Base-by-base conservation (phyloP, 2,797 vertebrate species). In the Myotis myotis region DNA sequence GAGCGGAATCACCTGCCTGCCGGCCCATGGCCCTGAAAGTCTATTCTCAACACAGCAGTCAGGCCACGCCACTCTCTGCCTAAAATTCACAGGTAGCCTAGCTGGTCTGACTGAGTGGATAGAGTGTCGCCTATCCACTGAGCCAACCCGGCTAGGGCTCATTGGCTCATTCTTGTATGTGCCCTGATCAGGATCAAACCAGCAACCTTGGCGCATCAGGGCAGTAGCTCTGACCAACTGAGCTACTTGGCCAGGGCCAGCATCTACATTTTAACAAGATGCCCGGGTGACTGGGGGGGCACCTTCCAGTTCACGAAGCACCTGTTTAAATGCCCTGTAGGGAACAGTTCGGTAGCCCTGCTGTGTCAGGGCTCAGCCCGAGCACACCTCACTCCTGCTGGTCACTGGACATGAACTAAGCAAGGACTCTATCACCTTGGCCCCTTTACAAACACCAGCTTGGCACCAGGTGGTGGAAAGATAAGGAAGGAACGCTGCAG, bases 401-500 rank as follows among this genome's bases (percentile, higher is more conserved):
- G 51, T 33, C 55, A 16, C 33, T n/a, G 74, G 41, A 68, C 17
- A 49, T 8, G 10, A 91, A 79, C 38, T 74, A 71, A 51, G 44
- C 20, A 49, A 76, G 22, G 20, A 36, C 6, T 36, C 17, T 19
- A 33, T 53, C 57, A 82, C 36, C 38, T 76, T 64, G 68, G 44
- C 86, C 64, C 76, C 78, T 81, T 94, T 57, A 33, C 62, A 87
- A 84, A 85, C 51, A 82, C 55, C 74, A 49, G 28, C 3, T 84
- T 84, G 41, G 66, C 16, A 62, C 36, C 72, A 74, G 55, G 8
- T 4, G 33, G 25, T 51, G 16, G 62, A 81, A 91, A 47, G 28
- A 88, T 60, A 89, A 87, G 74, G 72, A 53, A 72, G 38, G 66
- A 94, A 95, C 28, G 53, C 71, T 82, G 64, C 25, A 64, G 62